These are phyloP conservation scores for Glaucomys volans DNA, from an alignment of 2,113 vertebrate species.

Conservation along the genomic window DNA sequence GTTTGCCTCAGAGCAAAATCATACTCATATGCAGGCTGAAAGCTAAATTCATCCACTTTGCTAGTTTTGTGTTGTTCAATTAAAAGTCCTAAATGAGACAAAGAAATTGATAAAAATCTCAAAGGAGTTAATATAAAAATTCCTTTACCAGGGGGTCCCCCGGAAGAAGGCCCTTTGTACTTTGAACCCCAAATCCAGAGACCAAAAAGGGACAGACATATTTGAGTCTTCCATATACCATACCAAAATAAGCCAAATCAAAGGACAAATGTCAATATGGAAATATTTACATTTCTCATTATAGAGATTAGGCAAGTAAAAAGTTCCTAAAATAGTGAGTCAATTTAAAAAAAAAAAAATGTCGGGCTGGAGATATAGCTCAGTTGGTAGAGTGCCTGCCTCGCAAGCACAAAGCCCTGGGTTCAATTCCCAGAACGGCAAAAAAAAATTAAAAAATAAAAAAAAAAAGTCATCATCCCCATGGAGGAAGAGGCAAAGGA, in stretches of 20 bases:
- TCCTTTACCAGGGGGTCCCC: neutral
- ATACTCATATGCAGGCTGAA: neutral
- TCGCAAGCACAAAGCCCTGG: too few species aligned
- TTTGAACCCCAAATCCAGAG: neutral
- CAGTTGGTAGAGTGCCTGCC: too few species aligned
- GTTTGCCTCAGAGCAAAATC: neutral
- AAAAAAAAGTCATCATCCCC: neutral
- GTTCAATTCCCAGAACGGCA: too few species aligned
- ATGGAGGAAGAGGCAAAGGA: neutral
- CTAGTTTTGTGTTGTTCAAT: neutral
- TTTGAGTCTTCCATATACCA: neutral
- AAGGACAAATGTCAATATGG: neutral
- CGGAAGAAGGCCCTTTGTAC: neutral
- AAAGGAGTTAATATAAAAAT: neutral
- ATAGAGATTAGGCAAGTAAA: neutral
- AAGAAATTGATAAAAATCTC: neutral
- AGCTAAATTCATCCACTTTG: neutral
- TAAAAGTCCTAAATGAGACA: neutral
- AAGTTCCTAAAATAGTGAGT: neutral
- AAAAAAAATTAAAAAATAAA: too few species aligned
- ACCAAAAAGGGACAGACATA: neutral
- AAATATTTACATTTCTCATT: neutral
- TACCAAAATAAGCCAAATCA: neutral
- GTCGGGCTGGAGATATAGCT: too few species aligned
- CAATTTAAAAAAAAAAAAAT: neutral